Base-by-base conservation (phyloP, 2,797 vertebrate species). In the Acipenser oxyrinchus region DNA sequence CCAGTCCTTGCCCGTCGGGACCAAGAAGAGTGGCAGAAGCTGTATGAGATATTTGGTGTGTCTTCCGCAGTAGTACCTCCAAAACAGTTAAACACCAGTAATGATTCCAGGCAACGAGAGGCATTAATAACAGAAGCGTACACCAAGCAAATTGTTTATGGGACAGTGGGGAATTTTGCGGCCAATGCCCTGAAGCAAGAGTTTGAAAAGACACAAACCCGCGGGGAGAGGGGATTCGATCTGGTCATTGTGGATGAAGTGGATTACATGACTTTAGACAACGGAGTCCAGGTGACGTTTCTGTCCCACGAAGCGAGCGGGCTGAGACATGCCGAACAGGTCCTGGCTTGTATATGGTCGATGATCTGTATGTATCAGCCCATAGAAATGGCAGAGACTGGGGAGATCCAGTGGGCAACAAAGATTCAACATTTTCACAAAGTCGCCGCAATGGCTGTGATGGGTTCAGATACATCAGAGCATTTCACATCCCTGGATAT, bases 301-400 rank as follows among this genome's bases (percentile, higher is more conserved):
- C 65, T 70, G 10, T 67, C 64, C 18, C 69, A 70, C 53, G 63
- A 70, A 37, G 58, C 63, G 8, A 66, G 53, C 4, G 63, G 63
- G 8, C 64, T 70, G 64, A 66, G 69, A 66, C 70, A 79, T 68
- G 48, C 77, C 7, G 77, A 79, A 58, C 77, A 79, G 63, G 53
- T 80, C 0, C 71, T 79, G 8, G 69, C 75, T 11, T 69, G 55
- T 48, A 79, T 83, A 52, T 83, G 77, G 82, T 66, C 74, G 64
- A 68, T 69, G 66, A 62, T 73, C 51, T 82, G 72, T 12, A 15
- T 59, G 49, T 83, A 75, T 52, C 65, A 68, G 13, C 77, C 76
- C 49, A 69, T 83, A 66, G 72, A 77, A 70, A 67, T 76, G 69
- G 51, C 65, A 15, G 73, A 74, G 62, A 75, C 74, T 0, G 77